phyloP scores from a whole-genome alignment of 2,113 vertebrate genomes.

The Ellobius talpinus region DNA sequence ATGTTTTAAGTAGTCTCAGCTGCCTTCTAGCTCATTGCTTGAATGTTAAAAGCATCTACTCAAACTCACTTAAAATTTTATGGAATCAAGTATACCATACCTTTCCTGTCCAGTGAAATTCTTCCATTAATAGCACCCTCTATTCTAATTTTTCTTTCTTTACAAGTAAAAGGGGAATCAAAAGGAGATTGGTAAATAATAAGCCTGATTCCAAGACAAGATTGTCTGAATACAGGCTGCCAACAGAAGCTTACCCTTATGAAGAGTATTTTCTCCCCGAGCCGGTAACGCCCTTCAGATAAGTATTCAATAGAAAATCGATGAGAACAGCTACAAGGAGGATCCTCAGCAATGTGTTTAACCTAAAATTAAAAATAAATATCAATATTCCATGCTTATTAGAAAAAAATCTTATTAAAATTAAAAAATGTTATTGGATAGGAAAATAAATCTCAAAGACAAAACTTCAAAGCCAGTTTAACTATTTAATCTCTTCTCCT shows the following conservation, averaged over 20 bases:
- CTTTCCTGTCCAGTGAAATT: not conserved
- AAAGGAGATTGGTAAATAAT: not conserved
- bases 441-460: constrained; percentile 55
- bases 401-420: constrained; percentile 18
- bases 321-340: constrained; percentile 96
- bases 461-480: constrained; percentile 32
- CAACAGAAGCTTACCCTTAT: constrained; percentile 92
- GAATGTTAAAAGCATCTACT: not conserved
- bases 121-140: not conserved
- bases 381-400: not conserved
- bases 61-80: not conserved
- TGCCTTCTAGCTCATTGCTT: not conserved
- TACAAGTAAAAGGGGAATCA: not conserved
- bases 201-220: constrained; percentile 6
- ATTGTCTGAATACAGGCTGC: not conserved
- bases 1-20: not conserved
- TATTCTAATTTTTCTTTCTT: constrained; percentile 41
- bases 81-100: not conserved
- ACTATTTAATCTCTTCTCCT: not conserved
- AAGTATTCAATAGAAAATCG: constrained; percentile 98
- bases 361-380: constrained; percentile 88
- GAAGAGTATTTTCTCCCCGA: constrained; percentile 98
- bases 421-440: constrained; percentile 37
- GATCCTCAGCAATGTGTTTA: constrained; percentile 92
- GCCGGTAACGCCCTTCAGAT: constrained; percentile 96